These are phyloP conservation scores for Capreolus pygargus DNA, from an alignment of 2,113 vertebrate species.

Conservation along the genomic window DNA sequence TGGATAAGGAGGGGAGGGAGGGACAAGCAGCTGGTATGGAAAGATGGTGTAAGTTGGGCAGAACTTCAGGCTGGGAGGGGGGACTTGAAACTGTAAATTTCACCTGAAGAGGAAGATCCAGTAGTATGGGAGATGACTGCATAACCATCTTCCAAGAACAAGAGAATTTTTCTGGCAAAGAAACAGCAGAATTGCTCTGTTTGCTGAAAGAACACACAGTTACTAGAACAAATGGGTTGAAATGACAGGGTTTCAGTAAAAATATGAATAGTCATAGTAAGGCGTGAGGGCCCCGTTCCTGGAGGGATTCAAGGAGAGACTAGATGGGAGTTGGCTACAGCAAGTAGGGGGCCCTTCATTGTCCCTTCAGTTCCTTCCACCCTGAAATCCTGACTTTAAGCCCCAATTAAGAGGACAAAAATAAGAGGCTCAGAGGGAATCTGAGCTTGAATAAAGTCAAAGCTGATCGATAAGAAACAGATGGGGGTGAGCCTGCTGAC, in stretches of 20 bases:
- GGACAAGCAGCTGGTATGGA: neutral
- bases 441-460: neutral
- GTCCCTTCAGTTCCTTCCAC: neutral
- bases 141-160: neutral
- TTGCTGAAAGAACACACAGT: neutral
- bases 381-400: neutral
- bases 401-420: neutral
- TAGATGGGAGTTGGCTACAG: neutral
- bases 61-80: neutral
- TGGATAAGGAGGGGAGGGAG: neutral
- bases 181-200: neutral
- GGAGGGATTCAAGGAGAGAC: neutral
- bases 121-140: accelerated
- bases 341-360: neutral
- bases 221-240: neutral
- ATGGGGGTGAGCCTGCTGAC: neutral
- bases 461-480: neutral
- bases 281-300: neutral
- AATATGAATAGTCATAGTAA: neutral
- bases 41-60: neutral
- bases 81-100: neutral
- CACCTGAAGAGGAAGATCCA: neutral
- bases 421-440: neutral
- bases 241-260: neutral
- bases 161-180: neutral